Base-by-base conservation (phyloP, 2,888 invertebrate genomes). In the Drosophila gaucha region DNA sequence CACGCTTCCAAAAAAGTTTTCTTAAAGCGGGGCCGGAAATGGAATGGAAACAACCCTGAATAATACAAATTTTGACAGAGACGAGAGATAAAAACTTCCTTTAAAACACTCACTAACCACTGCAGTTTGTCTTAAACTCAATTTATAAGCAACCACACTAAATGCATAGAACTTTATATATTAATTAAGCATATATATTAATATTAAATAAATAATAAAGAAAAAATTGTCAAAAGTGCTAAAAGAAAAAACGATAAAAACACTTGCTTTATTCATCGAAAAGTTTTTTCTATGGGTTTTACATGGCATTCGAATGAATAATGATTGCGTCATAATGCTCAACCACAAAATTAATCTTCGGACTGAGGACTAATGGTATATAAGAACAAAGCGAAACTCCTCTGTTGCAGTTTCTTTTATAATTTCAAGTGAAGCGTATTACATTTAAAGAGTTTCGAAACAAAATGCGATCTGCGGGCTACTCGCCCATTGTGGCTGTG, bases 191-290 rank as follows among this genome's bases (percentile, higher is more conserved):
- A 67, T 51, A 60, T 55, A 72, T 33, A 41, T 36, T 78, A 72
- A 38, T 46, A 73, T 51, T 50, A 67, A 71, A 58, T 46, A 50
- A 57, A 60, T 46, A 46, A 74, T 18, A 30, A 44, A 18, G 1
- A 51, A 74, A 59, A 55, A 66, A 62, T 78, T 83, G 84, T 83
- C 78, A 64, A 70, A 83, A 76, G 80, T 83, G 84, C 78, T 79
- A 78, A 78, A 78, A 67, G 52, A 76, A 79, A 46, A 44, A 30
- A 35, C 9, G 4, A 39, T 6, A 16, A 22, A 36, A 38, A 12
- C 5, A 2, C 5, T 33, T 20, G 50, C 50, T 67, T 56, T 51
- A 50, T 36, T 67, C 12, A n/a, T n/a, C 2, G 9, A 14, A 22
- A 20, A 1, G 20, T 30, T 46, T n/a, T 18, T 0, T 12, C 2